Base-by-base conservation (phyloP, 1,140 invertebrate genomes). In the Drosophila kepulauana region DNA sequence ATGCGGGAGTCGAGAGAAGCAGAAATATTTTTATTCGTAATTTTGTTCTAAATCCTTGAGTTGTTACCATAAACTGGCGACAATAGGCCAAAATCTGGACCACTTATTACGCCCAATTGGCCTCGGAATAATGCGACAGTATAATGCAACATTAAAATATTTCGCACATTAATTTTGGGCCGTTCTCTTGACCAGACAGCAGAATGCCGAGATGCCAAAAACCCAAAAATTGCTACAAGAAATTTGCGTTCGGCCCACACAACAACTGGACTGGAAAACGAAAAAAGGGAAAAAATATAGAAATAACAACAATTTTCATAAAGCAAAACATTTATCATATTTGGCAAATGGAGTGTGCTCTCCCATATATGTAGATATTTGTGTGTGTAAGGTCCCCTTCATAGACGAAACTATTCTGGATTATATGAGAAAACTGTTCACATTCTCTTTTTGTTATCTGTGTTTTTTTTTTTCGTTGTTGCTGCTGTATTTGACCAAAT, bases 301-400 rank as follows among this genome's bases (percentile, higher is more conserved):
- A 45, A 63, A 49, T 61, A 48, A 33, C 48, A 72, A 71, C 61
- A 72, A 73, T 73, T 72, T 77, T 73, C 69, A 77, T 77, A 73
- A 77, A 75, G 73, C 62, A 77, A 89, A 87, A 88, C 82, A 84
- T 88, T 88, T 88, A 81, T 88, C 89, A 84, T 88, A 89, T 88
- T 87, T 84, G 74, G 56, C 80, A 88, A 88, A 88, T 88, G 80
- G 85, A 88, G 66, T 81, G 84, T 80, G 62, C 64, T 61, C 30
- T 61, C 45, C 11, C 48, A 1, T 38, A 38, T 8, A 38, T 10
- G 7, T 38, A 8, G 0, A 10, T 38, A 10, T 38, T 10, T 3
- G 8, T 38, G 35, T 11, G n/a, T 33, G 4, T 33, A 33, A 57
- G 48, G 35, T 49, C 59, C 20, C 20, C 20, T 25, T 25, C 30